phyloP scores from a whole-genome alignment of 2,888 invertebrate genomes.

The Athrips mouffetella region DNA sequence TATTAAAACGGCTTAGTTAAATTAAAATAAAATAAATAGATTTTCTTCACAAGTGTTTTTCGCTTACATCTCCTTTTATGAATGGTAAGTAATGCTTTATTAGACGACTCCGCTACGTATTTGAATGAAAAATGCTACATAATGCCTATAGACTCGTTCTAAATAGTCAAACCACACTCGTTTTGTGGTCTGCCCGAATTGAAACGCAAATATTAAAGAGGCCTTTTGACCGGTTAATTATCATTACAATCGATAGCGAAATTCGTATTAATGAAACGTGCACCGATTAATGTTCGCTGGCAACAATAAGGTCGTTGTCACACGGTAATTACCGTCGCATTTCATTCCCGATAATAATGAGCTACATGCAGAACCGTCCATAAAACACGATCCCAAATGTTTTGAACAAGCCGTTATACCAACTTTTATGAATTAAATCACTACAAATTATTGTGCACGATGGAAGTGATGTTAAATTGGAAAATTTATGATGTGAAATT shows the following conservation, averaged over 20 bases:
- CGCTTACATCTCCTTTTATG: no score
- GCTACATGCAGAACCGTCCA: constrained; percentile 25
- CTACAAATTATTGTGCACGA: constrained; percentile 24
- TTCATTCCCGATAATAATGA: constrained; percentile 41
- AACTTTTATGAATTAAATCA: constrained; percentile 27
- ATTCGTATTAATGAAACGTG: constrained; percentile 7
- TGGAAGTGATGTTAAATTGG: constrained; percentile 14
- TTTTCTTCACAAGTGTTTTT: no score
- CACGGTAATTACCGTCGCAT: constrained; percentile 40
- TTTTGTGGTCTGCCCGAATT: neutral
- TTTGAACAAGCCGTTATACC: constrained; percentile 22
- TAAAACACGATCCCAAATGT: constrained; percentile 25
- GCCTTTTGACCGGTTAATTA: neutral
- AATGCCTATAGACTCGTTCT: no score
- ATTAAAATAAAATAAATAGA: no score
- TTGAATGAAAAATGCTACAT: no score
- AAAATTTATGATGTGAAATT: constrained; percentile 27
- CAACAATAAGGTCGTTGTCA: constrained; percentile 35
- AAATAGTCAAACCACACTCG: neutral
- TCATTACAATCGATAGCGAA: neutral
- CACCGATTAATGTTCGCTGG: constrained; percentile 12
- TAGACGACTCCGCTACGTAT: no score
- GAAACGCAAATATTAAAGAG: neutral
- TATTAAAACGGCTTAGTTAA: no score
- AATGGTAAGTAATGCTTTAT: no score